These are phyloP conservation scores for Sinocyclocheilus anshuiensis DNA, from an alignment of 2,113 vertebrate species.

Conservation along the genomic window DNA sequence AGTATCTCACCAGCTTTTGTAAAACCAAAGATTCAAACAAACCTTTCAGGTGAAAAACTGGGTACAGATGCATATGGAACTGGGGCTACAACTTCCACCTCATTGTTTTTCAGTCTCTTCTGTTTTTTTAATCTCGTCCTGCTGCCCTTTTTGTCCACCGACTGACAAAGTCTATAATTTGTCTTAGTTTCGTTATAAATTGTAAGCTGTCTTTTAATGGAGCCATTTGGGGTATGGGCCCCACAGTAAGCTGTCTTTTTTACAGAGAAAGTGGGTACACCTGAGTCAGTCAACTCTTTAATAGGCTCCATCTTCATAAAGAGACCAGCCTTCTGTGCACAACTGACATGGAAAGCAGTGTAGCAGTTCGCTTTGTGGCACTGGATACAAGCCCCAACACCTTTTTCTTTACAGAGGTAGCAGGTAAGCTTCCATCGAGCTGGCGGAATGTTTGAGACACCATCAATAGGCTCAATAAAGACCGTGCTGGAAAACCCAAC, in stretches of 20 bases:
- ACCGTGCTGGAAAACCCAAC: conserved; percentile 96
- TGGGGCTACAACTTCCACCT: conserved; percentile 81
- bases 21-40: conserved; percentile 47
- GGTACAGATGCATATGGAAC: conserved; percentile 81
- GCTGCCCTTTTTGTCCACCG: conserved; percentile 73
- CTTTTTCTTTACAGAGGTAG: conserved; percentile 98
- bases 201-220: conserved; percentile 83
- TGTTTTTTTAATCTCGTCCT: conserved; percentile 83
- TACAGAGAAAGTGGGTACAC: conserved; percentile 85
- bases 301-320: conserved; percentile 99
- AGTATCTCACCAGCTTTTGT: background rate
- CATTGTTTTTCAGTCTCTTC: conserved; percentile 83
- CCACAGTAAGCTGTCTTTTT: conserved; percentile 97
- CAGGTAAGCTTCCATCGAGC: conserved; percentile 98
- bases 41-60: conserved; percentile 92
- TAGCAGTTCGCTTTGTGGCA: conserved; percentile 99
- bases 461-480: conserved; percentile 97
- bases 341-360: conserved; percentile 96
- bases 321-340: conserved; percentile 91
- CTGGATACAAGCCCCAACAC: conserved; percentile 96
- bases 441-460: conserved; percentile 90
- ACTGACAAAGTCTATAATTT: conserved; percentile 87
- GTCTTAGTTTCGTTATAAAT: conserved; percentile 87
- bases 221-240: conserved; percentile 89
- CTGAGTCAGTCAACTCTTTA: conserved; percentile 77